Conservation (phyloP, 2,797 vertebrate genomes). For the Xenentodon cancila region DNA sequence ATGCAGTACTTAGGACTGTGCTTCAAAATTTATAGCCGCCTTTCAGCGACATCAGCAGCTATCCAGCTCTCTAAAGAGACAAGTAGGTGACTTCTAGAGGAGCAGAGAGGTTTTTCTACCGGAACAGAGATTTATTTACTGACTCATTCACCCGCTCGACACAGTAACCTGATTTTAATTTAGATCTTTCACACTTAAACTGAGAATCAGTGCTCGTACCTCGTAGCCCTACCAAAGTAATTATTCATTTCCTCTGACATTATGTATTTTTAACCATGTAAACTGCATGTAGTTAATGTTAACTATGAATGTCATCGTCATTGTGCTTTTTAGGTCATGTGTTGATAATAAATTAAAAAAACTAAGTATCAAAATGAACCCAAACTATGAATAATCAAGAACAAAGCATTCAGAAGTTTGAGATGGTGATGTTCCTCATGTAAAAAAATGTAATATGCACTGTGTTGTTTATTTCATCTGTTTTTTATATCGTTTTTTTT, state of each 20-base stretch:
- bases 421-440: background rate
- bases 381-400: too few species aligned
- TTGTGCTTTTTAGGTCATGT: too few species aligned
- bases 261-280: conserved; percentile 7
- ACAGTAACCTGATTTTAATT: conserved; percentile 19
- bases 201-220: background rate
- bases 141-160: conserved; percentile 14
- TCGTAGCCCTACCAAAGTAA: conserved; percentile 4
- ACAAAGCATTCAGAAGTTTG: too few species aligned
- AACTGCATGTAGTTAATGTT: background rate
- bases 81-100: background rate
- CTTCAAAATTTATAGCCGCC: conserved; percentile 31
- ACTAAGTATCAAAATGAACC: too few species aligned
- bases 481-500: too few species aligned
- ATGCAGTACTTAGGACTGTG: conserved; percentile 12
- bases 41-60: conserved; percentile 22
- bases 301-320: too few species aligned
- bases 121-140: conserved; percentile 19
- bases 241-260: conserved; percentile 16
- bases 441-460: too few species aligned
- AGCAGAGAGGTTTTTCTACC: conserved; percentile 5
- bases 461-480: background rate
- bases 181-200: conserved; percentile 7
- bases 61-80: conserved; percentile 23
- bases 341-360: too few species aligned